Base-by-base conservation (phyloP, 2,888 invertebrate genomes). In the Meliscaeva auricollis region DNA sequence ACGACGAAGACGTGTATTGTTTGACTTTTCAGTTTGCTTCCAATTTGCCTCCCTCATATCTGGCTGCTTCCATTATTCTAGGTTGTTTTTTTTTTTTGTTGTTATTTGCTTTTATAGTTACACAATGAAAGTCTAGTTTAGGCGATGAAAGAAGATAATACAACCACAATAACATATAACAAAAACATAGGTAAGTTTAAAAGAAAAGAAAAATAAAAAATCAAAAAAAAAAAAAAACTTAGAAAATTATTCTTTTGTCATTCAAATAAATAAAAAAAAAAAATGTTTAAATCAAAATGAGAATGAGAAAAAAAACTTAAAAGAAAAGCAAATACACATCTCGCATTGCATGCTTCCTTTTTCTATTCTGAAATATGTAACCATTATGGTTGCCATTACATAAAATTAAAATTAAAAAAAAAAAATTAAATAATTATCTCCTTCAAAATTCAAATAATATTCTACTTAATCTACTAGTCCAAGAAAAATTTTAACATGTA, bases 191-290 rank as follows among this genome's bases (percentile, higher is more conserved):
- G 4, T 20, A 13, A 13, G n/a, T n/a, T n/a, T n/a, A 11, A 35
- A 13, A 6, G 11, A 26, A 26, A 4, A 26, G 4, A 26, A 26
- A 26, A 26, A 26, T 2, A 3, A 26, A 41, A 15, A 62, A 26
- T 30, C 44, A 62, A 44, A 20, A 54, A 48, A 41, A 68, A 50
- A 54, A 76, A 60, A 75, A 69, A 58, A 56, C 68, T 3, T 3
- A 26, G 26, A 26, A 85, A 77, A 81, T 81, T 81, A 85, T 85
- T 81, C 85, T 85, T 81, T 85, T 85, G 85, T 85, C 76, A 81
- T 85, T 81, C 76, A 77, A 41, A 85, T 72, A 66, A 82, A n/a
- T 1, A 13, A 30, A 44, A 17, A 9, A 35, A n/a, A 11, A 46
- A 20, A 17, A 58, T 38, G 38, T 7, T 7, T 20, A 35, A 58